A percentile compares a stretch with the other conserved stretches of the same genome.
Conservation (phyloP, 2,113 vertebrate genomes). For the Panthera tigris region DNA sequence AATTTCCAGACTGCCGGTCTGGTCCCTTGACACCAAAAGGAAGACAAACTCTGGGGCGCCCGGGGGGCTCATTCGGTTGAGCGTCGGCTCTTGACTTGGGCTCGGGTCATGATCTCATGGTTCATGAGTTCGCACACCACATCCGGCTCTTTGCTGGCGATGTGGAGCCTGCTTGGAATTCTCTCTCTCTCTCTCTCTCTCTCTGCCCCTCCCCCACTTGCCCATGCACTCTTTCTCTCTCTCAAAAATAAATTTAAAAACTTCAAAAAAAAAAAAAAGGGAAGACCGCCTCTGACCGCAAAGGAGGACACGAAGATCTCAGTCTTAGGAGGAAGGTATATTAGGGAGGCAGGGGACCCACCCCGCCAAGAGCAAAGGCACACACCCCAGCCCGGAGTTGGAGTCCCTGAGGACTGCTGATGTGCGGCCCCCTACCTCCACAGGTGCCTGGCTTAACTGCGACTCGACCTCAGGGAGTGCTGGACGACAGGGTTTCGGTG, state of each 20-base stretch:
- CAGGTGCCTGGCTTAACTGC: too few relatives aligned
- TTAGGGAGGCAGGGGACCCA: not conserved
- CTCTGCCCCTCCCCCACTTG: too few relatives aligned
- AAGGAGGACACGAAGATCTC: not conserved
- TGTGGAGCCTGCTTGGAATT: too few relatives aligned
- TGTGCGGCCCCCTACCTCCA: not conserved
- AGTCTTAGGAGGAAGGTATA: not conserved
- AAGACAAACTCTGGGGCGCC: not conserved
- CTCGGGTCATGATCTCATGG: too few relatives aligned
- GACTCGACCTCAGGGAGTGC: not conserved
- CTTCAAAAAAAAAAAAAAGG: not conserved
- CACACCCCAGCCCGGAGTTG: not conserved
- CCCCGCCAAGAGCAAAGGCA: not conserved
- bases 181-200: too few relatives aligned
- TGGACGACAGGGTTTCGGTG: not conserved
- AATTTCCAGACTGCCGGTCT: not conserved
- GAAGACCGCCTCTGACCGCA: not conserved
- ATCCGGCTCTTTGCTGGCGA: rapidly evolving
- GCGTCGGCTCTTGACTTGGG: too few relatives aligned
- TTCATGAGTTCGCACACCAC: too few relatives aligned
- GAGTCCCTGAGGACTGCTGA: too few relatives aligned
- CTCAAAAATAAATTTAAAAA: too few relatives aligned
- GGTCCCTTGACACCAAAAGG: not conserved
- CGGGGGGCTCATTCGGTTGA: too few relatives aligned
- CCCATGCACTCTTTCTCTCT: too few relatives aligned